These are phyloP conservation scores for Eriosoma lanigerum DNA, from an alignment of 1,140 invertebrate genomes.

Conservation along the genomic window DNA sequence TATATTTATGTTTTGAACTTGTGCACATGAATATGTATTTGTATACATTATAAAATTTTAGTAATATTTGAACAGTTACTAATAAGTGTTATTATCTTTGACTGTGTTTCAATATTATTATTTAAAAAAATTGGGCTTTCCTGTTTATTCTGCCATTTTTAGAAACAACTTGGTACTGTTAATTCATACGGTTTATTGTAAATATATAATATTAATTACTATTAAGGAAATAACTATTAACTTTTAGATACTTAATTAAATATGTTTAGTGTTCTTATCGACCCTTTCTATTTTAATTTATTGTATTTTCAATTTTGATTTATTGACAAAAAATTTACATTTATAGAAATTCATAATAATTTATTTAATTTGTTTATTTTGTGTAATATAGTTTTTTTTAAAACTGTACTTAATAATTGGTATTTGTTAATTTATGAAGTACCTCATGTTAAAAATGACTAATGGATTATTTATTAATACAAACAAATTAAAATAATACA, in stretches of 20 bases:
- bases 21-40: not conserved
- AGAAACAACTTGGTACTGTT: conserved; percentile 10
- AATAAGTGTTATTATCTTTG: not conserved
- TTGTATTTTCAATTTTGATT: conserved; percentile 14
- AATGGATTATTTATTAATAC: too few species aligned
- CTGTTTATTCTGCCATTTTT: not conserved
- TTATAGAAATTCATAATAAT: conserved; percentile 25
- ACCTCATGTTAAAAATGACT: too few species aligned
- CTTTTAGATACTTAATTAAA: conserved; percentile 25
- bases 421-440: not conserved
- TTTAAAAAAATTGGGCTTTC: not conserved
- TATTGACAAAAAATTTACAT: conserved; percentile 1
- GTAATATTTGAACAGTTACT: not conserved
- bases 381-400: conserved; percentile 25
- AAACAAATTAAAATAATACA: too few species aligned
- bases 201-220: conserved; percentile 17
- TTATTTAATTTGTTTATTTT: conserved; percentile 26
- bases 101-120: not conserved
- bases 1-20: not conserved
- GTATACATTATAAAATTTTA: not conserved
- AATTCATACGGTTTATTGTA: not conserved
- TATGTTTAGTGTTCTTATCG: conserved; percentile 14
- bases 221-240: conserved; percentile 18
- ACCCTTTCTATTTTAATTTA: conserved; percentile 15
- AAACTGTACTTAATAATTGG: conserved; percentile 24